Conservation (phyloP, 1,140 invertebrate species). For the Trichogramma pretiosum region DNA sequence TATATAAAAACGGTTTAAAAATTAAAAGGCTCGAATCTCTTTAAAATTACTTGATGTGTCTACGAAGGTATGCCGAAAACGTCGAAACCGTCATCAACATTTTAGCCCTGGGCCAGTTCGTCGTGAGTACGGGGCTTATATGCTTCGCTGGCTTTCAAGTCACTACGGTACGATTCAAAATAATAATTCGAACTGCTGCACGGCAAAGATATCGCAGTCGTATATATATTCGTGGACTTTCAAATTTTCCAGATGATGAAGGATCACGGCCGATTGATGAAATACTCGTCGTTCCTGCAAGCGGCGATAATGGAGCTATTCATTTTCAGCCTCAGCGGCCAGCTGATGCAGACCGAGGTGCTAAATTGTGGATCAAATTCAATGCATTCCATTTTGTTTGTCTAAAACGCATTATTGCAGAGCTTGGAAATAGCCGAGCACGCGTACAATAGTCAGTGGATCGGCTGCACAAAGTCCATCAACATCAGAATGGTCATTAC, state of each 20-base stretch:
- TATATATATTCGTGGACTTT: not conserved
- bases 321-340: constrained; percentile 32
- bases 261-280: constrained; percentile 19
- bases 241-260: constrained; percentile 26
- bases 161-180: constrained; percentile 24
- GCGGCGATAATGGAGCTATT: constrained; percentile 32
- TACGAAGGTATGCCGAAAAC: constrained; percentile 32
- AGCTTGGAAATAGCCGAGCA: constrained; percentile 24
- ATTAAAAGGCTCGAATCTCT: too few relatives aligned
- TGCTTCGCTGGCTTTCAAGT: constrained; percentile 33
- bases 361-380: not conserved
- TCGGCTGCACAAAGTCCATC: constrained; percentile 10
- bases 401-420: constrained; percentile 15
- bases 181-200: not conserved
- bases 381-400: not conserved
- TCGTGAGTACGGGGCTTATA: constrained; percentile 26
- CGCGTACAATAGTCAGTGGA: constrained; percentile 25
- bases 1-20: too few relatives aligned
- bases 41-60: too few relatives aligned
- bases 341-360: constrained; percentile 28
- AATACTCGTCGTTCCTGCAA: constrained; percentile 24
- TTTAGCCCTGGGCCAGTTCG: constrained; percentile 29
- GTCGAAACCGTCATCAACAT: constrained; percentile 30
- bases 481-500: constrained; percentile 27
- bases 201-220: not conserved